phyloP scores from a whole-genome alignment of 2,888 invertebrate genomes.

The Stratiomys singularior region DNA sequence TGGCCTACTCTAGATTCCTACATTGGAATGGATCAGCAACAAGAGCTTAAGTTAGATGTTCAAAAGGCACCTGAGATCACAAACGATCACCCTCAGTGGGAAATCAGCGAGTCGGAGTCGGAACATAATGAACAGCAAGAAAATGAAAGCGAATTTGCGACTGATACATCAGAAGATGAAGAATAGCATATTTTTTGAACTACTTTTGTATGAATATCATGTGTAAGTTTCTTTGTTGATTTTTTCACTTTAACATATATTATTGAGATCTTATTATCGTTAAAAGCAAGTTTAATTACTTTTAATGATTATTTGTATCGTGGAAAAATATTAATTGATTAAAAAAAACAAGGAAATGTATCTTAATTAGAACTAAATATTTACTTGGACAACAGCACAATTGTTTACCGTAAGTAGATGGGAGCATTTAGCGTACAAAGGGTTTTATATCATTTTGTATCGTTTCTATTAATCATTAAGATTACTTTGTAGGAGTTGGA shows the following conservation, averaged over 20 bases:
- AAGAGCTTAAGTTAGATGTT: slow-evolving; percentile 96
- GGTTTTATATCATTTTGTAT: not conserved
- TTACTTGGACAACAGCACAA: not conserved
- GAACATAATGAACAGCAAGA: slow-evolving; percentile 72
- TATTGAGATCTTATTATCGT: slow-evolving; percentile 23
- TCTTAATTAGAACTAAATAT: not conserved
- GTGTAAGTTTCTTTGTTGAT: slow-evolving; percentile 26
- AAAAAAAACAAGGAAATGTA: not conserved
- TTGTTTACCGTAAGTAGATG: not conserved
- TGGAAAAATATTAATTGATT: not conserved
- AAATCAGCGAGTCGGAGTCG: slow-evolving; percentile 92
- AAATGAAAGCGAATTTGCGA: slow-evolving; percentile 74
- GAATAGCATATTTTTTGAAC: slow-evolving; percentile 57
- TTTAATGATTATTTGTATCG: slow-evolving; percentile 31
- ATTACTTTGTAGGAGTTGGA: no score
- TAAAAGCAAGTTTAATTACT: slow-evolving; percentile 41
- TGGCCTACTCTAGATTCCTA: slow-evolving; percentile 81
- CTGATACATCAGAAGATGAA: slow-evolving; percentile 73
- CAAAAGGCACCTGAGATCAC: slow-evolving; percentile 94
- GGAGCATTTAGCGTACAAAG: not conserved
- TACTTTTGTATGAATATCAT: slow-evolving; percentile 26
- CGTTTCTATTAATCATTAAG: no score
- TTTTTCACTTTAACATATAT: slow-evolving; percentile 23
- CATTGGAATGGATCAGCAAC: slow-evolving; percentile 94
- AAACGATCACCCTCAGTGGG: slow-evolving; percentile 97